These are phyloP conservation scores for Hybos culiciformis DNA, from an alignment of 2,888 invertebrate species.

Conservation along the genomic window DNA sequence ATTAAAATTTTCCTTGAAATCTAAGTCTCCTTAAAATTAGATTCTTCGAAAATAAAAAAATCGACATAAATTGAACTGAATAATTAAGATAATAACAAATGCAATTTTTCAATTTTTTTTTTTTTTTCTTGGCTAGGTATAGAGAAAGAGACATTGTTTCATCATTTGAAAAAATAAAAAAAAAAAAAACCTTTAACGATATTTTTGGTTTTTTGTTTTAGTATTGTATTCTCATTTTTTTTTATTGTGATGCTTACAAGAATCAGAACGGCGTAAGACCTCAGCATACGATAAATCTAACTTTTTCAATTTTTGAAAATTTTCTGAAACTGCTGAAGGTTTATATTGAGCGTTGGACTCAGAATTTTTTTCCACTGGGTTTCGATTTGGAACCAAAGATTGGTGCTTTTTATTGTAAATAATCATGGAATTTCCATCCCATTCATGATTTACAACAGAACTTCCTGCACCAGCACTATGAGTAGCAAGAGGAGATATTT, in stretches of 20 bases:
- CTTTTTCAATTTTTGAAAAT: slow-evolving; percentile 65
- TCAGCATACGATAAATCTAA: slow-evolving; percentile 77
- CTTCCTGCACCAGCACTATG: slow-evolving; percentile 12
- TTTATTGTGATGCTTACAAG: slow-evolving; percentile 25
- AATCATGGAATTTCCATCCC: slow-evolving; percentile 59
- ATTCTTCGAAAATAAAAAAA: no score
- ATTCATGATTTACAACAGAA: slow-evolving; percentile 28
- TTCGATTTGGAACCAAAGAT: slow-evolving; percentile 39
- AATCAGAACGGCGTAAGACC: slow-evolving; percentile 51
- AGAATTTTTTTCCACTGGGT: slow-evolving; percentile 32
- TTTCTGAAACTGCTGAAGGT: slow-evolving; percentile 65
- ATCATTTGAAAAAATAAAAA: no score
- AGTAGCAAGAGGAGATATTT: slow-evolving; percentile 23
- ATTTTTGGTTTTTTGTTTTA: no score
- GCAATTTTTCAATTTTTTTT: no score
- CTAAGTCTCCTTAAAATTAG: no score
- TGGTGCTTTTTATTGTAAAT: slow-evolving; percentile 47
- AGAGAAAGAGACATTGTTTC: no score
- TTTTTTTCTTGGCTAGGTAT: no score
- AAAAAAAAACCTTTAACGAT: no score
- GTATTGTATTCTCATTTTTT: slow-evolving; percentile 12
- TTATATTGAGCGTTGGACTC: slow-evolving; percentile 37
- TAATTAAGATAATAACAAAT: no score
- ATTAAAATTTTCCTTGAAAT: no score
- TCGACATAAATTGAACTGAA: no score